A percentile compares a stretch with the other conserved stretches of the same genome.
These are phyloP conservation scores for Galerucella nymphaeae DNA, from an alignment of 2,888 invertebrate species.

Conservation along the genomic window DNA sequence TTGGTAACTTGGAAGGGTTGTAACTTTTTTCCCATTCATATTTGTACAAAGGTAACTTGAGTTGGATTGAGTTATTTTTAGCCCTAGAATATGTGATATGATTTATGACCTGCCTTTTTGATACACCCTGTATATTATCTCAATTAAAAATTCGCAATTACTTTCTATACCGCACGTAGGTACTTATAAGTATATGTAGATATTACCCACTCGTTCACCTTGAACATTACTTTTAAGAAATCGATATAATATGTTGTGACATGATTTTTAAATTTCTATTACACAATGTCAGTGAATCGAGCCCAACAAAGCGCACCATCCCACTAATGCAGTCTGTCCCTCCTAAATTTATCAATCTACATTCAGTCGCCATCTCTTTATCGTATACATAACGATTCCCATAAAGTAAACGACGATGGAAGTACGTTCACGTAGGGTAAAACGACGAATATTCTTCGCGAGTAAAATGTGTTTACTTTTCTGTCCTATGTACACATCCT, in stretches of 20 bases:
- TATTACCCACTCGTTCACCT: slow-evolving; percentile 28
- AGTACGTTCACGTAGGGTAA: slow-evolving; percentile 47
- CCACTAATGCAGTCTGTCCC: slow-evolving; percentile 54
- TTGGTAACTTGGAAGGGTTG: no score
- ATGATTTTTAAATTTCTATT: slow-evolving; percentile 54
- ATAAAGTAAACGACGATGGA: slow-evolving; percentile 25
- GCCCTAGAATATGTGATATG: no score
- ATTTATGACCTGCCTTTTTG: no score
- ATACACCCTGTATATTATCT: neutral
- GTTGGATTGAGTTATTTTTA: no score
- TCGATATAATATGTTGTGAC: slow-evolving; percentile 48
- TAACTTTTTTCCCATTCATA: no score
- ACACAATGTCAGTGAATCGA: slow-evolving; percentile 54
- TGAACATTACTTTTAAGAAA: slow-evolving; percentile 39
- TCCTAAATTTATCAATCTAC: slow-evolving; percentile 40
- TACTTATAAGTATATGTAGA: neutral
- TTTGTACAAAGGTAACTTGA: no score
- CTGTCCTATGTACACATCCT: slow-evolving; percentile 66
- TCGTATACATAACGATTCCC: neutral
- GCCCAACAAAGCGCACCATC: slow-evolving; percentile 47
- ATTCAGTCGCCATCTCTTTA: neutral
- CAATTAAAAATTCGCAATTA: neutral
- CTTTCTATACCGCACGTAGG: neutral
- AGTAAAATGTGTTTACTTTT: slow-evolving; percentile 65
- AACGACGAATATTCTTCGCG: slow-evolving; percentile 55